Evolutionary conservation across 1,140 invertebrate genomes (phyloP).

Genomic region (Bombus picipes): DNA sequence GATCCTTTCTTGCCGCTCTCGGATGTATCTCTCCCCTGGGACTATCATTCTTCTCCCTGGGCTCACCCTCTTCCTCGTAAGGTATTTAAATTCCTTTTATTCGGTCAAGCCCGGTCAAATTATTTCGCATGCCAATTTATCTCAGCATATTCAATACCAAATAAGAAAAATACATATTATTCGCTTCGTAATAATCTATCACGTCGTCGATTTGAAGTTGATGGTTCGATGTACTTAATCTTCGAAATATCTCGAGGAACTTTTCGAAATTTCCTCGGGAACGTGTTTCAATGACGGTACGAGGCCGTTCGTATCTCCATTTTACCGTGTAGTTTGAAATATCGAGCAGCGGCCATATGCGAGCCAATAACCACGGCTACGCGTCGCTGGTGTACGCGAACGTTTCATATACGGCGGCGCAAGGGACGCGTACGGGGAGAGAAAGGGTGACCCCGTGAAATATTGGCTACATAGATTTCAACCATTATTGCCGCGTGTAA

Average conservation of each 20-base stretch:
- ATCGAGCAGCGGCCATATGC: slow-evolving; percentile 68
- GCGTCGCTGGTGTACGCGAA: slow-evolving; percentile 50
- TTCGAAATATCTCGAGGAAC: neutral
- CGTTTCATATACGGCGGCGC: slow-evolving; percentile 61
- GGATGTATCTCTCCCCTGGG: slow-evolving; percentile 71
- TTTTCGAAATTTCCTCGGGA: neutral
- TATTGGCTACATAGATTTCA: slow-evolving; percentile 82
- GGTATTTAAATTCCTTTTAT: slow-evolving; percentile 76
- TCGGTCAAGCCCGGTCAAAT: slow-evolving; percentile 45
- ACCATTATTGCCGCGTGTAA: slow-evolving; percentile 82
- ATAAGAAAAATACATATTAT: too few species aligned
- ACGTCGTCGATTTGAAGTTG: too few species aligned
- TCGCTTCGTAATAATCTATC: too few species aligned
- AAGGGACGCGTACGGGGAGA: slow-evolving; percentile 54
- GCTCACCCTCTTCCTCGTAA: slow-evolving; percentile 56
- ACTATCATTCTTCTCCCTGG: slow-evolving; percentile 69
- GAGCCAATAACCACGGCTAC: slow-evolving; percentile 63
- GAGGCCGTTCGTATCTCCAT: slow-evolving; percentile 37
- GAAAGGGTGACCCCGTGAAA: slow-evolving; percentile 78
- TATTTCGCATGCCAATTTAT: slow-evolving; percentile 34
- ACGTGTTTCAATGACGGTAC: neutral
- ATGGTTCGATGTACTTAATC: neutral
- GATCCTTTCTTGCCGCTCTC: slow-evolving; percentile 65
- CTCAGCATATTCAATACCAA: too few species aligned
- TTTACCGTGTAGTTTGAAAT: slow-evolving; percentile 70